Conservation (phyloP, 2,797 vertebrate species). For the Naso thynnoides region DNA sequence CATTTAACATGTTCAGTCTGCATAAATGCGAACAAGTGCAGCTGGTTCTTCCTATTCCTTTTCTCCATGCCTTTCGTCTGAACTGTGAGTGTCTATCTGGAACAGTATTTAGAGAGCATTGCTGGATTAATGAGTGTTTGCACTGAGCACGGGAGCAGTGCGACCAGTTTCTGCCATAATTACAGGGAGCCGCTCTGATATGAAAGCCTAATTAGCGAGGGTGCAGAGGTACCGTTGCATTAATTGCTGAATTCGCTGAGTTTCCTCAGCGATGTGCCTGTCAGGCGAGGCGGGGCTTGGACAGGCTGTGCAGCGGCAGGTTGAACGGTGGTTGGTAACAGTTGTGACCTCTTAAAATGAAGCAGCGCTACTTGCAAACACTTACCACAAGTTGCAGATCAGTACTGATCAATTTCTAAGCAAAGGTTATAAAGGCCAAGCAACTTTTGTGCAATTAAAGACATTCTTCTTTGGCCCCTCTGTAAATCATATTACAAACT, state of each 20-base stretch:
- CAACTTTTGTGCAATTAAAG: too few relatives aligned
- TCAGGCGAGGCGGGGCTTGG: conserved; percentile 55
- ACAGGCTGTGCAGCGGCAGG: conserved; percentile 49
- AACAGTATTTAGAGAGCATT: conserved; percentile 56
- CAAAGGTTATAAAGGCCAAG: too few relatives aligned
- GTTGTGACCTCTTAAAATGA: conserved; percentile 24
- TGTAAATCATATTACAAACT: too few relatives aligned
- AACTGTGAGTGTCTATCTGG: conserved; percentile 47
- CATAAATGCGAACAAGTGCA: conserved; percentile 10
- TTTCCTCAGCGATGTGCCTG: conserved; percentile 61
- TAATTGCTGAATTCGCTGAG: conserved; percentile 73
- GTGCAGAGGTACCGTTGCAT: conserved; percentile 71
- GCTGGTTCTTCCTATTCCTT: conserved; percentile 5
- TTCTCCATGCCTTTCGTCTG: conserved; percentile 17
- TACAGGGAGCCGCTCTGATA: conserved; percentile 76
- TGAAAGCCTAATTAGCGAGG: conserved; percentile 82
- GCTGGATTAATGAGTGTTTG: conserved; percentile 73
- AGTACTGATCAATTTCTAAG: too few relatives aligned
- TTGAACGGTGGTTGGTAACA: conserved; percentile 65
- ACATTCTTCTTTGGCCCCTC: too few relatives aligned
- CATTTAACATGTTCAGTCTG: conserved; percentile 4
- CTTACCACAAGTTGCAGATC: not conserved
- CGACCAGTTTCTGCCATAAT: conserved; percentile 73
- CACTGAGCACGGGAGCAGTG: conserved; percentile 61
- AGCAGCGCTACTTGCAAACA: conserved; percentile 8